A percentile compares a stretch with the other conserved stretches of the same genome.
phyloP scores from a whole-genome alignment of 2,888 invertebrate species.

The Exephanes ischioxanthus region DNA sequence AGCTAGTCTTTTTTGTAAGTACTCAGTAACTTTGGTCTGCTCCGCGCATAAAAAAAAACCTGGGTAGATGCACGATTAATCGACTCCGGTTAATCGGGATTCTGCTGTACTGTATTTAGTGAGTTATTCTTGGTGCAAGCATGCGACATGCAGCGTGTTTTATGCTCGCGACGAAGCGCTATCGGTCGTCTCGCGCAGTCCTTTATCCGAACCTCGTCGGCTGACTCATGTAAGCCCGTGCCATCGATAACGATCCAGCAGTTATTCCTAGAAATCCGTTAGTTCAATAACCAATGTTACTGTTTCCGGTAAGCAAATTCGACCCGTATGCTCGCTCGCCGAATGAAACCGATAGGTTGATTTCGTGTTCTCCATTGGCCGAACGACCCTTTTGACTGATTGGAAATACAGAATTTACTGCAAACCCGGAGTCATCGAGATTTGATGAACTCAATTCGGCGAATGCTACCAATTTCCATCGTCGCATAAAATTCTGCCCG shows the following conservation, averaged over 20 bases:
- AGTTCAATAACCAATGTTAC: background rate
- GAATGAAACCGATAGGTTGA: background rate
- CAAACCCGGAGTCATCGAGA: background rate
- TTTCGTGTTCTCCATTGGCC: background rate
- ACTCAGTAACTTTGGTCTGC: too few species aligned
- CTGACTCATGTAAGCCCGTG: background rate
- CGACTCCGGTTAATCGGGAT: too few species aligned
- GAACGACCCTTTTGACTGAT: background rate
- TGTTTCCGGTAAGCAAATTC: background rate
- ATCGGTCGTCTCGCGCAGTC: too few species aligned
- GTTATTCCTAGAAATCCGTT: background rate
- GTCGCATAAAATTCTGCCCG: background rate
- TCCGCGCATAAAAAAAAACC: too few species aligned
- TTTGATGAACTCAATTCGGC: conserved; percentile 9
- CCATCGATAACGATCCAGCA: background rate
- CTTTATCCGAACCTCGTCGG: background rate
- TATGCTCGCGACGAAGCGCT: too few species aligned
- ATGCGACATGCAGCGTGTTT: too few species aligned
- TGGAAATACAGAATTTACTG: background rate
- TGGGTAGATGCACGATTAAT: too few species aligned
- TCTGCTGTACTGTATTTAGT: too few species aligned
- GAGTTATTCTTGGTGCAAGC: too few species aligned
- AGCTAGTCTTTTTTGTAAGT: too few species aligned
- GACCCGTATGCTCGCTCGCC: conserved; percentile 2
- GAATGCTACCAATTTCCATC: background rate